Conservation (phyloP, 1,140 invertebrate species). For the Zaprionus ghesquierei region DNA sequence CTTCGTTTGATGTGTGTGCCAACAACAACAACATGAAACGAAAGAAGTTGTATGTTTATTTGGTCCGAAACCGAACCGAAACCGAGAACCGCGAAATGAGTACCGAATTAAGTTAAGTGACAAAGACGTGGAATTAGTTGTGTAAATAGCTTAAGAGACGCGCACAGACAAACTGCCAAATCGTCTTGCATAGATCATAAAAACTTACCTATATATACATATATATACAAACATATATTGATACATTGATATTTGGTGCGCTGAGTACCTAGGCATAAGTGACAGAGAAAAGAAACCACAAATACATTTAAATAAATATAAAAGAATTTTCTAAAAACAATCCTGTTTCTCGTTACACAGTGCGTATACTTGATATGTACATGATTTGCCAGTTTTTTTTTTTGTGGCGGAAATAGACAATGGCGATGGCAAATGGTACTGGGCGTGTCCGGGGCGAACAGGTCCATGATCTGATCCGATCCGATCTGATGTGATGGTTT, state of each 20-base stretch:
- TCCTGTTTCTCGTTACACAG: slow-evolving; percentile 4
- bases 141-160: slow-evolving; percentile 74
- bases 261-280: slow-evolving; percentile 61
- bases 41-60: slow-evolving; percentile 73
- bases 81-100: not conserved
- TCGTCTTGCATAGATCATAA: slow-evolving; percentile 27
- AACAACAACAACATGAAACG: slow-evolving; percentile 42
- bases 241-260: slow-evolving; percentile 48
- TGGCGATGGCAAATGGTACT: not conserved
- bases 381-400: slow-evolving; percentile 26
- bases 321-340: slow-evolving; percentile 54
- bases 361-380: slow-evolving; percentile 22
- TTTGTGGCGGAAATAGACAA: slow-evolving; percentile 18
- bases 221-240: slow-evolving; percentile 43
- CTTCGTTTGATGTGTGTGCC: slow-evolving; percentile 63
- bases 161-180: slow-evolving; percentile 43
- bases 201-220: slow-evolving; percentile 22
- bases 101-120: slow-evolving; percentile 66
- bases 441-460: slow-evolving; percentile 33
- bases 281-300: slow-evolving; percentile 59
- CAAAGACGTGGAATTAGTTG: slow-evolving; percentile 69
- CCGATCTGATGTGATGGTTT: not conserved
- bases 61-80: slow-evolving; percentile 34
- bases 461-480: slow-evolving; percentile 20
- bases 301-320: slow-evolving; percentile 50